Evolutionary conservation across 2,888 invertebrate species (phyloP).

Genomic region (Dasypogon diadema): DNA sequence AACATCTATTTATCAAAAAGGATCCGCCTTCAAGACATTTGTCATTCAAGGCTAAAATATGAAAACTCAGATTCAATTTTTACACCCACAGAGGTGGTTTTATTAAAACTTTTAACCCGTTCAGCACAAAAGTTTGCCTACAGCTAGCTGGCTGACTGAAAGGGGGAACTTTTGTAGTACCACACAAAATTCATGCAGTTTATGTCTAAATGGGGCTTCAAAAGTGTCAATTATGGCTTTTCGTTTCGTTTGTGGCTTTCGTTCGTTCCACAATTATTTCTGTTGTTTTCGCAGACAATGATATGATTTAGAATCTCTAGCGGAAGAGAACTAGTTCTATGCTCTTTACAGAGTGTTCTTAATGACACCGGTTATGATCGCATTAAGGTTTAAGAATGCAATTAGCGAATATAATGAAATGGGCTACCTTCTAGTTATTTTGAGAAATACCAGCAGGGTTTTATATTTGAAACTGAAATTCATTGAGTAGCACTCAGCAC

Average conservation of each 20-base stretch:
- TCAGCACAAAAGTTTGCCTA: conserved; percentile 22
- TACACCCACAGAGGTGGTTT: conserved; percentile 26
- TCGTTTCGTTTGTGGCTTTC: conserved; percentile 2
- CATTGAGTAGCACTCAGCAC: no score
- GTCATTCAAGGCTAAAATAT: neutral
- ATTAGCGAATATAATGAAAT: no score
- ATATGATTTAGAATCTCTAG: conserved; percentile 1
- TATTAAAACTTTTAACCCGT: conserved; percentile 22
- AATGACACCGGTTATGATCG: no score
- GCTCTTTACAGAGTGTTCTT: no score
- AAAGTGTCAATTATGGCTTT: conserved; percentile 32
- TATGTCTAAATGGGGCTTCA: conserved; percentile 31
- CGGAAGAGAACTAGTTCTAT: neutral
- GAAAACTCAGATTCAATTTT: conserved; percentile 25
- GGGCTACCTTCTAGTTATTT: no score
- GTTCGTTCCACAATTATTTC: neutral
- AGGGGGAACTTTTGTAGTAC: neutral
- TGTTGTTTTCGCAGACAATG: conserved; percentile 6
- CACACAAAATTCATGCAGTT: conserved; percentile 13
- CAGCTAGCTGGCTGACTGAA: no score
- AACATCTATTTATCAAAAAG: conserved; percentile 26
- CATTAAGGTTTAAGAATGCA: no score
- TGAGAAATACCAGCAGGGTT: no score
- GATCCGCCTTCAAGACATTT: neutral
- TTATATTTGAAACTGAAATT: no score